Percentiles rank a stretch among this genome's conserved stretches.
These are phyloP conservation scores for Hormiphora californensis DNA, from an alignment of 37 sponge, comb jelly and placozoan species.

Conservation along the genomic window DNA sequence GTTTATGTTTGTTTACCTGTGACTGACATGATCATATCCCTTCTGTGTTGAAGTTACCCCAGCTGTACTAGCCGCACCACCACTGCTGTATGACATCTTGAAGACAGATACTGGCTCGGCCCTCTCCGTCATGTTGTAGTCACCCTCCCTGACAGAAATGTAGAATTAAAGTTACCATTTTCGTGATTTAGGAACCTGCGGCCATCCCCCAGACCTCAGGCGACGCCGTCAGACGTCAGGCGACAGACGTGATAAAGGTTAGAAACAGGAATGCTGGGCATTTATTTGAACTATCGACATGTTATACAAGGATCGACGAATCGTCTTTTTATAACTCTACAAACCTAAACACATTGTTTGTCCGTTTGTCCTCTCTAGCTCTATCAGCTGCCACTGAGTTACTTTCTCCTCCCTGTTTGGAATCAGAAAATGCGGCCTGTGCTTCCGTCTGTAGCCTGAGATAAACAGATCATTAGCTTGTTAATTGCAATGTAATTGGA, in stretches of 20 bases:
- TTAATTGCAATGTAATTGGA: background rate
- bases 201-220: too few species aligned
- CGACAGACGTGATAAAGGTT: too few species aligned
- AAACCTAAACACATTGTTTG: slow-evolving; percentile 35
- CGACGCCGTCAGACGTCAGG: too few species aligned
- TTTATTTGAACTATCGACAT: too few species aligned
- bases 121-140: slow-evolving; percentile 35
- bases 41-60: slow-evolving; percentile 6
- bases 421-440: background rate
- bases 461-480: background rate
- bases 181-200: too few species aligned
- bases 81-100: slow-evolving; percentile 23
- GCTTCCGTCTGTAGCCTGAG: slow-evolving; percentile 7
- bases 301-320: too few species aligned
- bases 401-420: background rate
- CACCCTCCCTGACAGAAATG: background rate
- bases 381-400: slow-evolving; percentile 26
- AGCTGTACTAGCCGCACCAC: too few species aligned
- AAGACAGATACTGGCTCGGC: background rate
- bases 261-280: too few species aligned
- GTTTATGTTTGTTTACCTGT: too few species aligned
- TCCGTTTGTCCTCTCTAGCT: slow-evolving; percentile 28
- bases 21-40: slow-evolving; percentile 11
- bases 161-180: too few species aligned
- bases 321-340: background rate